A percentile compares a stretch with the other conserved stretches of the same genome.
Evolutionary conservation across 1,140 invertebrate species (phyloP).

Genomic region (Zophobas atratus): DNA sequence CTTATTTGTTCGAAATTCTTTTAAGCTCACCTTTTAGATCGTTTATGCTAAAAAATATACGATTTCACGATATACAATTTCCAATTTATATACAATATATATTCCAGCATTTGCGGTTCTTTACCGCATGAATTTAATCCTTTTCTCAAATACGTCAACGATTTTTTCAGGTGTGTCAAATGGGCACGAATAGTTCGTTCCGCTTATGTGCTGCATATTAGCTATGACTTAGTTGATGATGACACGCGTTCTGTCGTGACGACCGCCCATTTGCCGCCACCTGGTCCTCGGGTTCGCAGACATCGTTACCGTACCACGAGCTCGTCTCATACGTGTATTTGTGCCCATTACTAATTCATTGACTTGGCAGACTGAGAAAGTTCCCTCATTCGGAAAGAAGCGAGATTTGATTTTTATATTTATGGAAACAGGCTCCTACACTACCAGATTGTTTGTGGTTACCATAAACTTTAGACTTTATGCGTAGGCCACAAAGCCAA

Average conservation of each 20-base stretch:
- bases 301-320: conserved; percentile 24
- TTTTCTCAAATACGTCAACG: not conserved
- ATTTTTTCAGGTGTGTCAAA: conserved; percentile 38
- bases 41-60: not conserved
- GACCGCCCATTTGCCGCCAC: conserved; percentile 27
- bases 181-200: conserved; percentile 28
- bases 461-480: conserved; percentile 5
- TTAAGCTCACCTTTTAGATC: not conserved
- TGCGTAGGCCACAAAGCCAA: conserved; percentile 29
- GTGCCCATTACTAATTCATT: conserved; percentile 32
- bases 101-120: not conserved
- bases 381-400: conserved; percentile 4
- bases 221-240: conserved; percentile 44
- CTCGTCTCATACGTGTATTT: conserved; percentile 11
- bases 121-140: not conserved
- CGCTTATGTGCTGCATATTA: conserved; percentile 41
- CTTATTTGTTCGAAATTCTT: conserved; percentile 7
- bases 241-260: conserved; percentile 46
- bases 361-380: conserved; percentile 17
- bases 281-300: conserved; percentile 26
- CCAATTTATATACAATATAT: too few species aligned
- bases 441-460: conserved; percentile 5
- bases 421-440: conserved; percentile 19
- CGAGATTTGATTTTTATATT: conserved; percentile 18
- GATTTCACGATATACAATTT: not conserved